Base-by-base conservation (phyloP, 2,888 invertebrate genomes). In the Lepetodrilus schrolli region DNA sequence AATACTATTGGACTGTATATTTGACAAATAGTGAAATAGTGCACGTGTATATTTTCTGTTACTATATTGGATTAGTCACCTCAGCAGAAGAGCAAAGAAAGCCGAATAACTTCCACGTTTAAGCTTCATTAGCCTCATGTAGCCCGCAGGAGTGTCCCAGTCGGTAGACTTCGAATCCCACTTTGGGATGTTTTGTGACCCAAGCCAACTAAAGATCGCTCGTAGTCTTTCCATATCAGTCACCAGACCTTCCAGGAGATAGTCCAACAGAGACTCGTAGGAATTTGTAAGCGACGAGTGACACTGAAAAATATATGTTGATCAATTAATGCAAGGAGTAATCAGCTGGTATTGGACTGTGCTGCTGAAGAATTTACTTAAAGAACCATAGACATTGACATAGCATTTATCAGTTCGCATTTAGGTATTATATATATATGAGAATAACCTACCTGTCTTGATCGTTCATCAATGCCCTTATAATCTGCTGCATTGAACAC, bases 151-250 rank as follows among this genome's bases (percentile, higher is more conserved):
- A 3, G 80, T 78, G 30, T 80, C 69, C 3, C 69, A 48, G 21
- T 50, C 47, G 51, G 70, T 13, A 51, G 72, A 1, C 66, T 36
- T 71, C 34, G 78, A 78, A 10, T 72, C 47, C 0, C 78, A 65
- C 13, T 58, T 43, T 4, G 75, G 78, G 21, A 82, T 76, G 10
- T 36, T 66, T 58, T 80, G 82, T 66, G 72, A 76, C 17, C 78
- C 77, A n/a, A 82, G 78, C 82, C 82, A 82, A 0, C 76, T 74
- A n/a, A 80, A 66, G 34, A 82, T 79, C 10, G 77, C 74, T 66
- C 78, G 75, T 7, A 80, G 77, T 50, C 77, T 80, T 17, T 78
- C 23, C 26, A 75, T 58, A 13, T 80, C 82, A 8, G 74, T 78
- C 4, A 66, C 51, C 17, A 76, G 23, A 13, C 65, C 66, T 10